phyloP scores from a whole-genome alignment of 2,113 vertebrate species.

The Ctenomys sociabilis region DNA sequence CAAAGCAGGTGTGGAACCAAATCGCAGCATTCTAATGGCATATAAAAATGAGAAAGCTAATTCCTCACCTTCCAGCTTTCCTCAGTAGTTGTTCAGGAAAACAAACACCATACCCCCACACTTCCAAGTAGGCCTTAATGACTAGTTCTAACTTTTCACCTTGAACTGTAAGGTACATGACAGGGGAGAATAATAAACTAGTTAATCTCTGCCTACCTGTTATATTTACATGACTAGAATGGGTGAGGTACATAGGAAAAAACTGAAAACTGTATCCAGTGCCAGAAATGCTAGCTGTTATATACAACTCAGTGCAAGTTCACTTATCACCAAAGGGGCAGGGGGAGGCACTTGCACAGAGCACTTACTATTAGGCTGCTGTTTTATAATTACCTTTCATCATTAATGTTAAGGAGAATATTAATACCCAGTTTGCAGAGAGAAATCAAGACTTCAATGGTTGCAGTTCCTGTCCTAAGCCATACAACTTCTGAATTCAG shows the following conservation, averaged over 20 bases:
- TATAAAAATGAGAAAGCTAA: conserved; percentile 38
- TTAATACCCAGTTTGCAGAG: not conserved
- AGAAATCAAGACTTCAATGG: not conserved
- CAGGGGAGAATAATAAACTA: not conserved
- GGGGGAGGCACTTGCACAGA: not conserved
- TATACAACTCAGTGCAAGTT: not conserved
- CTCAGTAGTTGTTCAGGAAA: conserved; percentile 68
- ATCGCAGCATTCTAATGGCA: conserved; percentile 59
- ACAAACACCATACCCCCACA: not conserved
- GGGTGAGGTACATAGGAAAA: not conserved
- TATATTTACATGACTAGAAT: not conserved
- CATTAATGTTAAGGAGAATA: not conserved
- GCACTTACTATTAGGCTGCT: not conserved
- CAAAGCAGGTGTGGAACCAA: conserved; percentile 81
- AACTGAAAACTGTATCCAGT: no score
- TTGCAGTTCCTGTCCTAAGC: not conserved
- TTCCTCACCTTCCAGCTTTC: conserved; percentile 29
- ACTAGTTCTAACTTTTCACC: not conserved
- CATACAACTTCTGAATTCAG: accelerated
- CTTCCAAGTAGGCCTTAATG: not conserved
- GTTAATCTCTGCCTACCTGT: not conserved
- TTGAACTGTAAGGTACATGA: not conserved
- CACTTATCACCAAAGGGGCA: not conserved
- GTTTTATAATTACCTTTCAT: not conserved
- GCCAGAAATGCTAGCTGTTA: not conserved